Percentiles rank a stretch among this genome's conserved stretches.
phyloP scores from a whole-genome alignment of 2,113 vertebrate genomes.

The Rhynchomys soricoides region DNA sequence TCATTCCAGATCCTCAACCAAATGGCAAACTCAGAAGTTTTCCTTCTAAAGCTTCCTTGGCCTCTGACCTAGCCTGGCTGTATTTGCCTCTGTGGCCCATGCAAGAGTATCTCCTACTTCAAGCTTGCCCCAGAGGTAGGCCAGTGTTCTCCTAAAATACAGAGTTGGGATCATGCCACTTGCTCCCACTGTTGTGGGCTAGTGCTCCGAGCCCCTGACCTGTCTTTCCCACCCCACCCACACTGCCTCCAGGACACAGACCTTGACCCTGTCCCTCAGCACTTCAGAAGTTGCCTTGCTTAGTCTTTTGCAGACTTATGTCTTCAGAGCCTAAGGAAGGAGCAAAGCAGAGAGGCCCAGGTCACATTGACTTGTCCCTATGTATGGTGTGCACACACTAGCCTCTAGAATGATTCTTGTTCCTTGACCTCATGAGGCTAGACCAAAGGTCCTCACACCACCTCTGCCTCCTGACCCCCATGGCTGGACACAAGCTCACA shows the following conservation, averaged over 20 bases:
- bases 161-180: fast-evolving
- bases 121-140: fast-evolving
- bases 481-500: neutral
- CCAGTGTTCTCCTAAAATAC: fast-evolving
- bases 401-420: neutral
- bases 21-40: fast-evolving
- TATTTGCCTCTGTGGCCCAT: neutral
- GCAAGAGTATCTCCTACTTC: neutral
- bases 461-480: neutral
- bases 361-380: neutral
- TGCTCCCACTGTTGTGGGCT: neutral
- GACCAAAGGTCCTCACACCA: neutral
- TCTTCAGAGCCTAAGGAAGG: neutral
- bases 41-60: neutral
- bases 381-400: neutral
- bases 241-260: neutral
- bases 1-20: fast-evolving
- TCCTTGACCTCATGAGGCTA: neutral
- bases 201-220: fast-evolving
- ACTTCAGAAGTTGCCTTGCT: neutral
- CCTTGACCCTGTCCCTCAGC: neutral
- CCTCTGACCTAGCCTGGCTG: neutral
- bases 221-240: no score
- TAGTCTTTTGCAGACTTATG: neutral
- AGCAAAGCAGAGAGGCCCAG: neutral